These are phyloP conservation scores for Grus americana DNA, from an alignment of 2,113 vertebrate species.

Conservation along the genomic window DNA sequence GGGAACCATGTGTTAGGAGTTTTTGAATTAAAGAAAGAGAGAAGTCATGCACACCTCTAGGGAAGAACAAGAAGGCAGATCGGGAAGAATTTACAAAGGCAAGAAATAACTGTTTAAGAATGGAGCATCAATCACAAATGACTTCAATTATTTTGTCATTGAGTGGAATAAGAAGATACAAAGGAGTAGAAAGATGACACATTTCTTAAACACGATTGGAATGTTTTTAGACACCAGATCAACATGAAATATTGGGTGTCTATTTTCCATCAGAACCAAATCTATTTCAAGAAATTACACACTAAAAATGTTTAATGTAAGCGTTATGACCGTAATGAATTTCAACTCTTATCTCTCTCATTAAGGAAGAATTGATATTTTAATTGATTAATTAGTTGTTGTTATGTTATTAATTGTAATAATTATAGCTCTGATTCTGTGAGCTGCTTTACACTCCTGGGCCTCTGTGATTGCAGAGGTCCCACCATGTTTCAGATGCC, in stretches of 20 bases:
- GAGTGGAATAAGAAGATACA: conserved; percentile 30
- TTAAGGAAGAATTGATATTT: conserved; percentile 15
- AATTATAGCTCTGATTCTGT: not conserved
- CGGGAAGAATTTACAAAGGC: conserved; percentile 18
- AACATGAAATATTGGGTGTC: conserved; percentile 48
- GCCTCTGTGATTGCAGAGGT: not conserved
- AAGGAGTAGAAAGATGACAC: conserved; percentile 43
- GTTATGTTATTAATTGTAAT: conserved; percentile 9
- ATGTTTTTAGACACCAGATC: conserved; percentile 43
- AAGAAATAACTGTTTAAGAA: conserved; percentile 46
- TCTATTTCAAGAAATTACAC: not conserved
- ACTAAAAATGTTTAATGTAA: conserved; percentile 26
- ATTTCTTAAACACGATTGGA: not conserved
- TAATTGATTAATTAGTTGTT: conserved; percentile 39
- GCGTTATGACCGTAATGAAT: conserved; percentile 33
- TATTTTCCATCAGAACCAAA: conserved; percentile 33
- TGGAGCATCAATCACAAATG: conserved; percentile 8
- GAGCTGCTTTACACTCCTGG: not conserved
- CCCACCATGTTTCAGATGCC: not conserved
- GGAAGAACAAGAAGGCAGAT: not conserved
- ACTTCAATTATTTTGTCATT: conserved; percentile 50
- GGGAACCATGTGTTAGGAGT: not conserved
- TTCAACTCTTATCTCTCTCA: not conserved
- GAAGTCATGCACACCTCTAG: not conserved
- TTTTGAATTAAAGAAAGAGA: conserved; percentile 18